phyloP scores from a whole-genome alignment of 2,113 vertebrate genomes.

The Origma solitaria region DNA sequence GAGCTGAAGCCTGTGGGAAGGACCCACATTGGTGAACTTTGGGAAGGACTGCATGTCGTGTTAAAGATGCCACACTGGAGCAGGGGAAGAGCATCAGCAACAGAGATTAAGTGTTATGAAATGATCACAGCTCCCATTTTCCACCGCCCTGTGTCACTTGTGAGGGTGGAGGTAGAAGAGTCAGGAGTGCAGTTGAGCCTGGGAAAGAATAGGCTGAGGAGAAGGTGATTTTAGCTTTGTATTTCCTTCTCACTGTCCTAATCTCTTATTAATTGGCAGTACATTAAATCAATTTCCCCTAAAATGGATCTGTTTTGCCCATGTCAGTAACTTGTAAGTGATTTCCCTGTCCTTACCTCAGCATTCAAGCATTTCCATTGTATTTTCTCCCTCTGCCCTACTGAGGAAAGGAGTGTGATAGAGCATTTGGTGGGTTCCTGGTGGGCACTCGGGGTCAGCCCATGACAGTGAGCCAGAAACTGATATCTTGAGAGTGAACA shows the following conservation, averaged over 20 bases:
- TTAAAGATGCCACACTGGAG: accelerated
- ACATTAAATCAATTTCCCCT: neutral
- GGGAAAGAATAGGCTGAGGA: neutral
- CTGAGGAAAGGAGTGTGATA: neutral
- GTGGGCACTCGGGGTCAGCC: neutral
- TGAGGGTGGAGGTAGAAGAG: neutral
- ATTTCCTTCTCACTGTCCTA: neutral
- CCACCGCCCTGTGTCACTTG: neutral
- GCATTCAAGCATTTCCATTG: neutral
- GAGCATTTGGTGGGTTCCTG: neutral
- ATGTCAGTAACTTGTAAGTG: neutral
- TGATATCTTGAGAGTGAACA: neutral
- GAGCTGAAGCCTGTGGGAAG: neutral
- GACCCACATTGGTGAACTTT: neutral
- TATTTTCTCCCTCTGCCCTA: neutral
- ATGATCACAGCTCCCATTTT: neutral
- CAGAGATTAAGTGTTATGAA: neutral
- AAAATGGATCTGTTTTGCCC: neutral
- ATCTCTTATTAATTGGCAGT: neutral
- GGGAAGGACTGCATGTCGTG: neutral
- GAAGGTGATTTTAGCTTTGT: neutral
- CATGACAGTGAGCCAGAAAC: neutral
- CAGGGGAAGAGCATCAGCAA: neutral
- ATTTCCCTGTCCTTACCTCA: neutral
- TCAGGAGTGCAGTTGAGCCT: neutral